Conservation (phyloP, 1,140 invertebrate species). For the Periplaneta americana region DNA sequence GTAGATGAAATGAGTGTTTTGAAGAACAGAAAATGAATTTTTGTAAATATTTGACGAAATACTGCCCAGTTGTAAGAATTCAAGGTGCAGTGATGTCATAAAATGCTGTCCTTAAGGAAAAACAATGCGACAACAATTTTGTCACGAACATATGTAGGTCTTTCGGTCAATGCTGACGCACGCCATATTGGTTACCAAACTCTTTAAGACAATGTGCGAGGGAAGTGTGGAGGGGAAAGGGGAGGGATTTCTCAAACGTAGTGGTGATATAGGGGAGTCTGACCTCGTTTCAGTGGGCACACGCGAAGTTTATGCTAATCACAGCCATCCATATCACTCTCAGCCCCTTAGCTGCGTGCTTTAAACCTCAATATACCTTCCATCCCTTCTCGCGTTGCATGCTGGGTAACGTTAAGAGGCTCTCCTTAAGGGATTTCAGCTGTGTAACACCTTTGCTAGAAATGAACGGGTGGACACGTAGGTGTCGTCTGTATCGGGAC, state of each 20-base stretch:
- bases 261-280: background rate
- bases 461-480: no score
- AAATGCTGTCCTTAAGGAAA: background rate
- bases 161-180: background rate
- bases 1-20: no score
- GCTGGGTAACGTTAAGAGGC: background rate
- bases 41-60: no score
- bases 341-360: no score
- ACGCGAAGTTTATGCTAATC: background rate
- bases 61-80: background rate
- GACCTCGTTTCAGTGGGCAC: background rate
- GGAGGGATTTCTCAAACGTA: background rate
- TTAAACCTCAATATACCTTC: background rate
- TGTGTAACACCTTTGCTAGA: no score
- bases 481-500: no score
- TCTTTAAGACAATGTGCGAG: background rate
- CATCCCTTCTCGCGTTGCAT: background rate
- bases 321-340: background rate
- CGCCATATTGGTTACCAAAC: background rate
- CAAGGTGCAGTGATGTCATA: background rate
- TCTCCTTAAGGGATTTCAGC: background rate
- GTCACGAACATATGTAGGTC: background rate
- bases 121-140: background rate
- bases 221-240: no score
- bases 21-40: no score